Percentiles rank a stretch among this genome's conserved stretches.
Conservation (phyloP, 2,113 vertebrate species). For the Paramormyrops kingsleyae region DNA sequence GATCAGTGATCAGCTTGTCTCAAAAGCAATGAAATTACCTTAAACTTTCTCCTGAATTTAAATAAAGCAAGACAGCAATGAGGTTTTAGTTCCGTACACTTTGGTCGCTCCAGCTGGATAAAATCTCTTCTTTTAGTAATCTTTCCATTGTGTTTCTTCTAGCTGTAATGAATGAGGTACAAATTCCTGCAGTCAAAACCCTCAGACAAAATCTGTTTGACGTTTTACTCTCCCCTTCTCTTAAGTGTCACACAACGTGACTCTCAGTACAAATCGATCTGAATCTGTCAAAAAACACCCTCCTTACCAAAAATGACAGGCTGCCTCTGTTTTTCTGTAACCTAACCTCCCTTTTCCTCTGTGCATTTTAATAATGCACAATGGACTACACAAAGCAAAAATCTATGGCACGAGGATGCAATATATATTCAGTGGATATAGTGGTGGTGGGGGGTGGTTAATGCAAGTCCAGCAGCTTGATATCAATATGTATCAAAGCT, state of each 20-base stretch:
- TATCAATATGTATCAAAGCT: neutral
- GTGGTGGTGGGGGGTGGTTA: neutral
- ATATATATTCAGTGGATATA: neutral
- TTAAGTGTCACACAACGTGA: neutral
- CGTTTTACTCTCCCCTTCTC: neutral
- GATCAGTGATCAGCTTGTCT: neutral
- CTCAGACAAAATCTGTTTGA: neutral
- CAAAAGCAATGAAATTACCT: neutral
- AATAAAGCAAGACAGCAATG: neutral
- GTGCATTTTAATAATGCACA: neutral
- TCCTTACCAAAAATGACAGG: neutral
- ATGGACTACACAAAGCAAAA: neutral
- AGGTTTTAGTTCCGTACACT: neutral
- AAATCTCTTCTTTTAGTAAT: neutral
- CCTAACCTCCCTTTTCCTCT: neutral
- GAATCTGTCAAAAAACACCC: neutral
- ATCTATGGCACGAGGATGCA: neutral
- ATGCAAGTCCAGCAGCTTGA: neutral
- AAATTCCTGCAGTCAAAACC: neutral
- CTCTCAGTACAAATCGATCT: neutral
- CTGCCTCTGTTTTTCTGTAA: neutral
- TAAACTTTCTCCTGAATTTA: neutral
- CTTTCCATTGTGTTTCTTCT: neutral
- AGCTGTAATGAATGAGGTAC: neutral
- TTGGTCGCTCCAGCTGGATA: neutral